Conservation (phyloP, 2,888 invertebrate species). For the Patella depressa region DNA sequence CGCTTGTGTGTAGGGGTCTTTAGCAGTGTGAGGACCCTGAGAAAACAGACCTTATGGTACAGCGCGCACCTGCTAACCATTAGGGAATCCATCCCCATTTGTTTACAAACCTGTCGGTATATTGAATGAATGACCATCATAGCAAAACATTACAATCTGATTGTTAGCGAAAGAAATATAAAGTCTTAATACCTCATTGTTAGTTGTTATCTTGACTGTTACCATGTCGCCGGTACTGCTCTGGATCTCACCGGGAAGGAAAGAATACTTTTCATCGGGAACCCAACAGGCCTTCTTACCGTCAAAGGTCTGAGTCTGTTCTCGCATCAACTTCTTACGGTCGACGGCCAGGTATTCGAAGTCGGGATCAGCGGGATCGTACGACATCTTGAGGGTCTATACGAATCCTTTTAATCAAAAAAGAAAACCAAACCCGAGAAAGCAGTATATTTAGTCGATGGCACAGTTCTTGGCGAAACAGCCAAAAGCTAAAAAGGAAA, state of each 20-base stretch:
- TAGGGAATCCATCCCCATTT: too few species aligned
- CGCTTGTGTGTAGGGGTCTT: too few species aligned
- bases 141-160: too few species aligned
- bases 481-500: neutral
- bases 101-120: too few species aligned
- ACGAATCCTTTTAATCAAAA: neutral
- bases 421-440: neutral
- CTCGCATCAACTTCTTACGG: conserved; percentile 63
- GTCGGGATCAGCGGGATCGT: conserved; percentile 60
- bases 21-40: too few species aligned
- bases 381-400: conserved; percentile 19
- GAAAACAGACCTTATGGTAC: too few species aligned
- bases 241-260: conserved; percentile 96
- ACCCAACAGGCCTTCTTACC: conserved; percentile 98
- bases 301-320: conserved; percentile 62
- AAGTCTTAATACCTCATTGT: conserved; percentile 21
- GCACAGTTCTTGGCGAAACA: neutral
- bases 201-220: conserved; percentile 87
- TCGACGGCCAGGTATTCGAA: conserved; percentile 66
- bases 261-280: conserved; percentile 97
- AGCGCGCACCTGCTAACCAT: too few species aligned
- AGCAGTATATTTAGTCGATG: too few species aligned
- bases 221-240: conserved; percentile 98
- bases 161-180: too few species aligned
- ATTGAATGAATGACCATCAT: too few species aligned